Evolutionary conservation across 2,113 vertebrate species (phyloP), one percentile per base, ranked within the genome.

Genomic region (Athene cunicularia): DNA sequence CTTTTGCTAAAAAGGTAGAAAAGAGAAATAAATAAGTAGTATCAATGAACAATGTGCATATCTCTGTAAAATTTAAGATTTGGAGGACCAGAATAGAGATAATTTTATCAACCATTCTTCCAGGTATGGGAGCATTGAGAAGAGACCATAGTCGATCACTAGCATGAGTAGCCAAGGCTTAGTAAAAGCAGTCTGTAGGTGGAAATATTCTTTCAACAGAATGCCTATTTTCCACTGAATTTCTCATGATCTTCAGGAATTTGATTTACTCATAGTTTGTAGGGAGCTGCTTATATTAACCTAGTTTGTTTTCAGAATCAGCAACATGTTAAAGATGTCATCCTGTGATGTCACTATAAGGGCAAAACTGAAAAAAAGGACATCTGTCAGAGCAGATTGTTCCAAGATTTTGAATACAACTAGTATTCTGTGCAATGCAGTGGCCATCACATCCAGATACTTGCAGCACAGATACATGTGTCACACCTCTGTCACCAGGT

Each of bases 71-170:
- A 55, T 68, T 77, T 84, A 75, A 80, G 68, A 63, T 73, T 62
- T 84, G 18, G n/a, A 79, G 21, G 41, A 49, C 20, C 13, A 83
- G 26, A 41, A 64, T 20, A 84, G 56, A 52, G 5, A 5, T 20
- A 90, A 81, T 52, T 70, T 88, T 74, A 47, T 62, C 33, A 88
- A 50, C 18, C 32, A 19, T 93, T 86, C 26, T 82, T 70, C 32
- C 20, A 39, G n/a, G 16, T 26, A n/a, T 14, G 24, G 39, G 58
- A 72, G 14, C 58, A 6, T 49, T 81, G 68, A 74, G 55, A 71
- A 77, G 21, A 70, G 24, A 74, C 28, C 5, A 24, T 22, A 62
- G 8, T 22, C 77, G 4, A 64, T 77, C 20, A 41, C 11, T 63
- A 72, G 13, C 26, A 18, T 41, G 5, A 89, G 7, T 45, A 83